Evolutionary conservation across 2,113 vertebrate genomes (phyloP), one percentile per base, ranked within the genome.

Genomic region (Bufo bufo): DNA sequence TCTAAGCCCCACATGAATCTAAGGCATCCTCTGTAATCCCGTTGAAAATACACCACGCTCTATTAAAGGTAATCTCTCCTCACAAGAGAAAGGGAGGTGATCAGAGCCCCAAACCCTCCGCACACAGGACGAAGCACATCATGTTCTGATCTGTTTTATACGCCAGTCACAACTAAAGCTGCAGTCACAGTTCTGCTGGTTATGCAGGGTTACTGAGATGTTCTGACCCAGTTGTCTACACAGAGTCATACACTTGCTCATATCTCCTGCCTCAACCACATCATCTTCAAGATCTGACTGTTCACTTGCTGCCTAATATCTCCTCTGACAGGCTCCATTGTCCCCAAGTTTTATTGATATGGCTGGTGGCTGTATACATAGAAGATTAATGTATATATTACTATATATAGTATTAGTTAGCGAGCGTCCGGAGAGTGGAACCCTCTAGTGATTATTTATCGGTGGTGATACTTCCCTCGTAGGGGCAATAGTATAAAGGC

Each of bases 1-100:
- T 7, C 56, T 81, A 81, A 81, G 33, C 79, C 43, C 4, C 1
- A 14, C 23, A 58, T 23, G 10, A 63, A 17, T 58, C 33, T 58
- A 3, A 23, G 3, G 65, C 54, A 77, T 77, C 56, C 72, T 12
- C 16, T 23, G 20, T 85, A 85, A 85, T 85, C 56, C 58, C 19
- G 4, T 11, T 10, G 33, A 75, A 61, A 85, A 65, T 19, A 50
- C 84, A 16, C 84, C 58, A 85, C 58, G 84, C 84, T 77, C 33
- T 77, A 85, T 61, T 63, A 85, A 77, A 85, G 19, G 10, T 85
- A 77, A 85, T 85, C 84, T 59, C 43, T 13, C 47, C 58, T 33
- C 52, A 20, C 77, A 49, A 20, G 43, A 23, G 4, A 43, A 2
- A 77, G 84, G 84, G 69, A 77, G 84, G 84, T 52, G 4, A 84